A percentile compares a stretch with the other conserved stretches of the same genome.
phyloP scores from a whole-genome alignment of 2,888 invertebrate genomes.

The Sinohyriopsis cumingii region DNA sequence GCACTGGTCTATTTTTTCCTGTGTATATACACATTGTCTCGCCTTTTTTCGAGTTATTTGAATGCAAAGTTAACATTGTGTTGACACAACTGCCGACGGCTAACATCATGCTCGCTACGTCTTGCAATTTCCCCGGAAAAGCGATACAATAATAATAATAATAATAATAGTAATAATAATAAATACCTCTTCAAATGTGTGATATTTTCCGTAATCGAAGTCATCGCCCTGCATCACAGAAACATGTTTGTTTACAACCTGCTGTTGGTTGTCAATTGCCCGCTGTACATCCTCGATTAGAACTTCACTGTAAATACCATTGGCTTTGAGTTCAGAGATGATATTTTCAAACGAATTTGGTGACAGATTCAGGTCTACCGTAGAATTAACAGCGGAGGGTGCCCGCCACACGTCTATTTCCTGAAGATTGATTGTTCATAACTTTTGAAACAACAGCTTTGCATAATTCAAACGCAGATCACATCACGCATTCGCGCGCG shows the following conservation, averaged over 20 bases:
- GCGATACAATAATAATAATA: too few species aligned
- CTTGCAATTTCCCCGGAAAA: too few species aligned
- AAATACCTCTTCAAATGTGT: constrained; percentile 36
- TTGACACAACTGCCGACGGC: too few species aligned
- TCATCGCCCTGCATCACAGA: constrained; percentile 5
- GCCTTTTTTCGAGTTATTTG: too few species aligned
- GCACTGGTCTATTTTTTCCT: too few species aligned
- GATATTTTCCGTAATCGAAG: constrained; percentile 42
- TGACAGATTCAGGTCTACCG: constrained; percentile 21
- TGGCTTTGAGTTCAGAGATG: constrained; percentile 5
- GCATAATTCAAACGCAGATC: too few species aligned
- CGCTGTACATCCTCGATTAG: constrained; percentile 36
- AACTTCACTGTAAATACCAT: constrained; percentile 11
- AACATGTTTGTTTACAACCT: not conserved
- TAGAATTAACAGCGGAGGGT: constrained; percentile 14
- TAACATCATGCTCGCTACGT: too few species aligned
- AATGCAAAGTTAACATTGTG: too few species aligned
- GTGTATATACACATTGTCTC: too few species aligned
- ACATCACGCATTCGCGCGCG: too few species aligned
- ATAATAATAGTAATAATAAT: too few species aligned
- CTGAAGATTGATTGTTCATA: constrained; percentile 1
- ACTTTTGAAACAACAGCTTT: too few species aligned
- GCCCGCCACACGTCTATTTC: constrained; percentile 21
- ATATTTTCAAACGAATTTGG: constrained; percentile 14
- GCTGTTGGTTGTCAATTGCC: constrained; percentile 23